Base-by-base conservation (phyloP, 2,888 invertebrate species). In the Drosophila pseudotakahashii region DNA sequence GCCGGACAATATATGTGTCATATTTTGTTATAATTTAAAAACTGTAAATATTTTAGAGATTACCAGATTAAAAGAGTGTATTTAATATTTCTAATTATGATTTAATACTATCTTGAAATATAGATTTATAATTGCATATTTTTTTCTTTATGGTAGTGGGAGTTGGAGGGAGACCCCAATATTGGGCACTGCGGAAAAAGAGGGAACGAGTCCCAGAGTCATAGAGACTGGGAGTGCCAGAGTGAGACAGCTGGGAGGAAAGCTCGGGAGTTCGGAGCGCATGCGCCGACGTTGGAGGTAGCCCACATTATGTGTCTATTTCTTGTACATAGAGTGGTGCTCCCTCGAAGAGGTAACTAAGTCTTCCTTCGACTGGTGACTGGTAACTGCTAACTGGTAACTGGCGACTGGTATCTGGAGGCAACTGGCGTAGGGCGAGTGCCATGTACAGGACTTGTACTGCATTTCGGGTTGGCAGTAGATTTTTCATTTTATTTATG, bases 401-500 rank as follows among this genome's bases (percentile, higher is more conserved):
- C 72, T 75, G 44, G 64, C 4, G 6, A 19, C 42, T 44, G 58
- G 62, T 68, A 74, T 71, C 71, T 72, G 45, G 14, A 14, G 57
- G 58, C 51, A 75, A 51, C 39, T 48, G 53, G 60, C 37, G 48
- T 42, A 50, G 62, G 62, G 55, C 58, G 54, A 61, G 44, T 53
- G 58, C 68, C 68, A 70, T 73, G 63, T 60, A 68, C 69, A 63
- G 64, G 55, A 61, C 71, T 67, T 58, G 53, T 75, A 87, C 87
- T 87, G 84, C 82, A 87, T 88, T 84, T 84, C 78, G 63, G 62
- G 78, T 74, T 75, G 78, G 81, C 77, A 88, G 88, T 88, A 84
- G 88, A 88, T 88, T 88, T 87, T 83, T 88, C 79, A 82, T 84
- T 88, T 84, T 88, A 88, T 88, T 88, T 88, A 88, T 88, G 87